Evolutionary conservation across 2,888 invertebrate genomes (phyloP).

Genomic region (Harpagoxenus sublaevis): DNA sequence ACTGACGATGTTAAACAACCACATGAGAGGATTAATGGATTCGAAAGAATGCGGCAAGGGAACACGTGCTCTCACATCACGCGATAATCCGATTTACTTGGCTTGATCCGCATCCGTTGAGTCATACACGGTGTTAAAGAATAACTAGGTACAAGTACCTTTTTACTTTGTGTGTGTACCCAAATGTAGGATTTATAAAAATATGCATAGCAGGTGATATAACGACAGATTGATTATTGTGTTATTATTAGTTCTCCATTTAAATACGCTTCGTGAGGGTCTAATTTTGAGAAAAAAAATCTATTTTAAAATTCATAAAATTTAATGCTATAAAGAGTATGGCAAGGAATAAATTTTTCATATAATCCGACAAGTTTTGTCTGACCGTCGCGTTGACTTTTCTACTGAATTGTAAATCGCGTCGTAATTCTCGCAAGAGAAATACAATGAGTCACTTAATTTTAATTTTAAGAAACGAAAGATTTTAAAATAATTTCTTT

Average conservation of each 20-base stretch:
- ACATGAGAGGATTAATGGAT: conserved; percentile 20
- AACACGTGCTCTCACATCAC: conserved; percentile 34
- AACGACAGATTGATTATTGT: not conserved
- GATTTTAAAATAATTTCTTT: not conserved
- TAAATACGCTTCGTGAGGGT: not conserved
- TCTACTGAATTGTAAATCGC: not conserved
- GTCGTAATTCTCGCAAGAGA: not conserved
- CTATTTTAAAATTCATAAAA: not conserved
- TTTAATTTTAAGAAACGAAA: not conserved
- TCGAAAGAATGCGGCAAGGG: conserved; percentile 14
- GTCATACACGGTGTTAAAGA: conserved; percentile 4
- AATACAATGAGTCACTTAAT: not conserved
- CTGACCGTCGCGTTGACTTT: not conserved
- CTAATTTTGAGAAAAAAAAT: not conserved
- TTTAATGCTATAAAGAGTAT: not conserved
- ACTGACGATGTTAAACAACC: not conserved
- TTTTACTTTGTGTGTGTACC: not conserved
- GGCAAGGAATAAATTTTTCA: not conserved
- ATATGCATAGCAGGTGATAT: not conserved
- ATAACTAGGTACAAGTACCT: conserved; percentile 1
- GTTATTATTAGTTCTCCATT: not conserved
- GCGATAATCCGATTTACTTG: conserved; percentile 44
- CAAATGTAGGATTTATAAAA: not conserved
- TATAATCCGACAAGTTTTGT: not conserved
- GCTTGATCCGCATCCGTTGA: conserved; percentile 37